A percentile compares a stretch with the other conserved stretches of the same genome.
Evolutionary conservation across 2,888 invertebrate species (phyloP).

Genomic region (Tuberolachnus salignus): DNA sequence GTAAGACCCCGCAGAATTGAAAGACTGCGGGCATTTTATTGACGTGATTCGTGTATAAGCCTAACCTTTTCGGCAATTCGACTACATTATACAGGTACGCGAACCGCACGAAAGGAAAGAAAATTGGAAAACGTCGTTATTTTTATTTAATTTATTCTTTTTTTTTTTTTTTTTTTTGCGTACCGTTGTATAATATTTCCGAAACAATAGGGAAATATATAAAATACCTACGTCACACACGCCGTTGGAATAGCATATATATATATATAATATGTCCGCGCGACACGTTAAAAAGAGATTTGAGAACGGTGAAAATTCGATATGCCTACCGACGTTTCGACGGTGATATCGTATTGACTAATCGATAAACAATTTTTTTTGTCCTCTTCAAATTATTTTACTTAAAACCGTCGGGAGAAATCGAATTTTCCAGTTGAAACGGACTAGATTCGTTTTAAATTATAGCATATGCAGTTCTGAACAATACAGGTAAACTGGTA

Average conservation of each 20-base stretch:
- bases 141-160: no score
- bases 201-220: background rate
- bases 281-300: background rate
- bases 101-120: conserved; percentile 4
- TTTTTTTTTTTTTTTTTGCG: background rate
- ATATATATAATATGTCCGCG: background rate
- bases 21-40: conserved; percentile 18
- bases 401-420: no score
- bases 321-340: no score
- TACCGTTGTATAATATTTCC: conserved; percentile 25
- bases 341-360: no score
- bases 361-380: no score
- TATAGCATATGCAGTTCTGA: no score
- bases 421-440: no score
- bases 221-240: background rate
- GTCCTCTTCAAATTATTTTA: no score
- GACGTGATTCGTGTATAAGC: conserved; percentile 23
- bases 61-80: conserved; percentile 8
- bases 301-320: no score
- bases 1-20: background rate
- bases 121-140: conserved; percentile 19
- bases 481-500: no score
- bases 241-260: background rate
- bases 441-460: no score
- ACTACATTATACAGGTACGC: background rate